Conservation (phyloP, 2,888 invertebrate genomes). For the Epistrophe eligans region DNA sequence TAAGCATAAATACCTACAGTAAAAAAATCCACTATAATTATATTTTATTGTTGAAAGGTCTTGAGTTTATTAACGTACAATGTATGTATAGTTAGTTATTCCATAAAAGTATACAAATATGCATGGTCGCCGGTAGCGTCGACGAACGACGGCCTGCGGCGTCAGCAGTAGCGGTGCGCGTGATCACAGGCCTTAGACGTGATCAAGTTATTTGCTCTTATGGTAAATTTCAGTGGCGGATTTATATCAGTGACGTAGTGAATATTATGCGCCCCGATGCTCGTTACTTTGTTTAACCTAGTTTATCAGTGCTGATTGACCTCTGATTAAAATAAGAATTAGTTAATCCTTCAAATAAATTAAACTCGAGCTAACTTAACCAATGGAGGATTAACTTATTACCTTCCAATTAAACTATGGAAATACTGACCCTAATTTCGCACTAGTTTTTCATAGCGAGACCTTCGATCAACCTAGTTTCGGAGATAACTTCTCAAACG, state of each 20-base stretch:
- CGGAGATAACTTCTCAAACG: too few relatives aligned
- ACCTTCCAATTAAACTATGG: too few relatives aligned
- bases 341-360: too few relatives aligned
- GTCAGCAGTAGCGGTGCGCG: constrained; percentile 22
- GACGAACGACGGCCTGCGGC: background rate
- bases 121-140: constrained; percentile 9
- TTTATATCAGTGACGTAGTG: background rate
- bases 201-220: constrained; percentile 20
- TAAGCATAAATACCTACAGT: constrained; percentile 2
- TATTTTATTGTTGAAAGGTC: constrained; percentile 4
- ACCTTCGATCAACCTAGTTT: too few relatives aligned
- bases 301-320: too few relatives aligned
- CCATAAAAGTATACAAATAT: constrained; percentile 28
- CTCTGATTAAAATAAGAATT: too few relatives aligned
- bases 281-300: too few relatives aligned
- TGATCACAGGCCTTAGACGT: constrained; percentile 32
- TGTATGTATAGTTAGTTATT: background rate
- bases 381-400: too few relatives aligned
- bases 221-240: background rate
- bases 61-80: constrained; percentile 30
- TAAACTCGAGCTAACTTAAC: too few relatives aligned
- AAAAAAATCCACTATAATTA: constrained; percentile 7
- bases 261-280: too few relatives aligned
- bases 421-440: too few relatives aligned
- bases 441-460: too few relatives aligned